These are phyloP conservation scores for Odontomachus brunneus DNA, from an alignment of 1,140 invertebrate species.

Conservation along the genomic window DNA sequence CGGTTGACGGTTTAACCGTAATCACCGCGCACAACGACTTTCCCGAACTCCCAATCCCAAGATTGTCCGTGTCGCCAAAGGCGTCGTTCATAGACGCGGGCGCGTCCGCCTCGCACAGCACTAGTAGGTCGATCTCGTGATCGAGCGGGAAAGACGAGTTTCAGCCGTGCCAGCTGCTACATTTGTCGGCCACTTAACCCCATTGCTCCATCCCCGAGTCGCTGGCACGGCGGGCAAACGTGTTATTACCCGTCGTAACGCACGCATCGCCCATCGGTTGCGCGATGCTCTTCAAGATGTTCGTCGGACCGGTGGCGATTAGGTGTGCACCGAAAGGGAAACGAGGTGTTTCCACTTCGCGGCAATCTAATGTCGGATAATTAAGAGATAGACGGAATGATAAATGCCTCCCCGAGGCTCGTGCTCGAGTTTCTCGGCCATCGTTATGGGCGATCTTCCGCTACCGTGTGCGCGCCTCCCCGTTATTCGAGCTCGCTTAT, in stretches of 20 bases:
- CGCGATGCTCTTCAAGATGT: constrained; percentile 60
- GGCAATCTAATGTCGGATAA: constrained; percentile 33
- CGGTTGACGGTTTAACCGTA: constrained; percentile 68
- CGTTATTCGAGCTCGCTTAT: neutral
- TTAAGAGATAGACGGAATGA: constrained; percentile 18
- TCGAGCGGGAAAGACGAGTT: constrained; percentile 44
- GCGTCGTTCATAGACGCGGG: constrained; percentile 4
- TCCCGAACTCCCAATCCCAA: constrained; percentile 51
- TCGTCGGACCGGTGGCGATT: constrained; percentile 60
- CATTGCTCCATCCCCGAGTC: constrained; percentile 47
- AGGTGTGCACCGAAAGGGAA: constrained; percentile 26
- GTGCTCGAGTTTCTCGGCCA: neutral
- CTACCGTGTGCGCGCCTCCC: neutral
- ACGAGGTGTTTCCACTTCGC: constrained; percentile 32
- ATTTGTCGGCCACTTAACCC: constrained; percentile 58
- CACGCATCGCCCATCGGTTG: constrained; percentile 36
- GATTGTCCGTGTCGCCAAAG: constrained; percentile 59
- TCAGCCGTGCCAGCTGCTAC: constrained; percentile 61
- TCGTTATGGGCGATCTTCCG: constrained; percentile 6
- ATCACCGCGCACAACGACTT: constrained; percentile 66
- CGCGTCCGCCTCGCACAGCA: constrained; percentile 7
- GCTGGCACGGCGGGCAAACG: constrained; percentile 35
- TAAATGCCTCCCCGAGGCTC: neutral
- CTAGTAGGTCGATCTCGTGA: constrained; percentile 44
- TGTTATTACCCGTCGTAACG: constrained; percentile 44